Evolutionary conservation across 2,797 vertebrate genomes (phyloP).

Genomic region (Coilia nasus): DNA sequence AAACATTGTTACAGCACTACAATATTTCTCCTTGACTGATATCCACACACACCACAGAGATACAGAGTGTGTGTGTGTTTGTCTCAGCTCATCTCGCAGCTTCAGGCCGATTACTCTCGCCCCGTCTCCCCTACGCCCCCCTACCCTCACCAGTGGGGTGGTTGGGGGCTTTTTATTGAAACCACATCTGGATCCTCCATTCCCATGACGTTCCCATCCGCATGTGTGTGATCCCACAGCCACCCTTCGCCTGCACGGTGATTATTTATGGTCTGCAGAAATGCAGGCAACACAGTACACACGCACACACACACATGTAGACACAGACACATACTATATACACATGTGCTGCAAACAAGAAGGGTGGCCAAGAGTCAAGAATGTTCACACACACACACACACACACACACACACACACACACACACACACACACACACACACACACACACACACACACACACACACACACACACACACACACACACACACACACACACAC

Average conservation of each 20-base stretch:
- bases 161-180: slow-evolving; percentile 22
- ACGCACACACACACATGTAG: not conserved
- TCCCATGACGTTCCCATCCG: slow-evolving; percentile 10
- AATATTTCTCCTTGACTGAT: not conserved
- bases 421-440: slow-evolving; percentile 8
- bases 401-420: not conserved
- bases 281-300: slow-evolving; percentile 52
- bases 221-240: slow-evolving; percentile 22
- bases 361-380: slow-evolving; percentile 25
- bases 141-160: not conserved
- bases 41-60: not conserved
- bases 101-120: not conserved
- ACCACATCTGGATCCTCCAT: slow-evolving; percentile 35
- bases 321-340: slow-evolving; percentile 40
- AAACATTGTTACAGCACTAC: not conserved
- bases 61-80: not conserved
- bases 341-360: slow-evolving; percentile 17
- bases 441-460: not conserved
- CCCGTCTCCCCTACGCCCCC: not conserved
- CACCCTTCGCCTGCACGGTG: not conserved
- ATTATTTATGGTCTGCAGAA: slow-evolving; percentile 40
- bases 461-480: slow-evolving; percentile 11
- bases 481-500: not conserved
- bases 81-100: not conserved
- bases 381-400: not conserved